phyloP scores from a whole-genome alignment of 2,797 vertebrate species.

The Delichon dasypus region DNA sequence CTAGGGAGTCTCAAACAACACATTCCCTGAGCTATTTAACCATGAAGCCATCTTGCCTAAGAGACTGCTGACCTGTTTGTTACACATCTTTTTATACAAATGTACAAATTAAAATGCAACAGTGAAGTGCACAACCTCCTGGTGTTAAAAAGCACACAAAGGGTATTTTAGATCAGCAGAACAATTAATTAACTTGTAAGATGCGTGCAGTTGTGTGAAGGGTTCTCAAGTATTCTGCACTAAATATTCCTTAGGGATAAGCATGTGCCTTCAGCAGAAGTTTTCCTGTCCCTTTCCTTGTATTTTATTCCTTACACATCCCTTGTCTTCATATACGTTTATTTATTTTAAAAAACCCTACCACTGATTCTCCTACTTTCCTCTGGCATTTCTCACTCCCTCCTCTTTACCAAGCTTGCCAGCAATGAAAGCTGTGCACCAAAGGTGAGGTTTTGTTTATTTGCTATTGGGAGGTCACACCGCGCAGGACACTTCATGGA shows the following conservation, averaged over 20 bases:
- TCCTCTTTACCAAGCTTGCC: not conserved
- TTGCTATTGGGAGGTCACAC: not conserved
- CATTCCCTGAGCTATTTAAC: not conserved
- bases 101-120: not conserved
- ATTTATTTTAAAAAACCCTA: not conserved
- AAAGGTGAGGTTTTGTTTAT: not conserved
- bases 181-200: not conserved
- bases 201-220: not conserved
- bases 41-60: not conserved
- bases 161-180: not conserved
- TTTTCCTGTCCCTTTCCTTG: not conserved
- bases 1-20: not conserved
- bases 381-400: not conserved
- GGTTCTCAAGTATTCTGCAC: not conserved
- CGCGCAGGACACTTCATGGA: not conserved
- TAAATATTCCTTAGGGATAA: not conserved
- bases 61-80: not conserved
- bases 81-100: not conserved
- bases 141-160: not conserved
- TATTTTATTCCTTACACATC: not conserved
- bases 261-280: not conserved
- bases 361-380: not conserved
- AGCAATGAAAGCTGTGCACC: not conserved
- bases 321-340: not conserved
- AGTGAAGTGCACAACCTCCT: not conserved